phyloP scores from a whole-genome alignment of 2,888 invertebrate species.

The Acanthoscelides obtectus region DNA sequence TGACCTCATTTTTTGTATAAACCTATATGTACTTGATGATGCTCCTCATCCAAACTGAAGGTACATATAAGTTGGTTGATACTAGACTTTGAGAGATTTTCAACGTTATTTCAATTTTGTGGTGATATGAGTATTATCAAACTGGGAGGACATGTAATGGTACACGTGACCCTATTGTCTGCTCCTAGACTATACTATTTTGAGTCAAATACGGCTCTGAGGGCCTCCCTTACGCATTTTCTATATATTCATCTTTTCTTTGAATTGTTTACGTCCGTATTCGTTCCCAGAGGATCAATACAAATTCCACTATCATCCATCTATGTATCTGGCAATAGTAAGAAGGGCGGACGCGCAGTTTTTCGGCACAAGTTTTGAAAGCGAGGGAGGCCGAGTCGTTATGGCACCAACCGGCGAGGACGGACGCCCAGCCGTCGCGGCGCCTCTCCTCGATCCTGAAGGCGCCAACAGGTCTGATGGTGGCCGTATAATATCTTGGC shows the following conservation, averaged over 20 bases:
- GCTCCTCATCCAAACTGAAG: too few species aligned
- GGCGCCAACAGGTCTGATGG: neutral
- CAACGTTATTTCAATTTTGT: too few species aligned
- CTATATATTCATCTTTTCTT: neutral
- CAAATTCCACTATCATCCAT: neutral
- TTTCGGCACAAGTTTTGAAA: neutral
- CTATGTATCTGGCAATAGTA: neutral
- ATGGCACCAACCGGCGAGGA: neutral
- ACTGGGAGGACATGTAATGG: too few species aligned
- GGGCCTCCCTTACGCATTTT: neutral
- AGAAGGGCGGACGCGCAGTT: neutral
- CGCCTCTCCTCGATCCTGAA: neutral
- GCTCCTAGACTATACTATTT: too few species aligned
- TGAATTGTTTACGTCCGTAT: neutral
- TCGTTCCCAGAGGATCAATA: neutral
- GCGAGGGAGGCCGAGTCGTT: neutral
- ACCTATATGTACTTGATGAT: too few species aligned
- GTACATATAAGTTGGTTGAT: too few species aligned
- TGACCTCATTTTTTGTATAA: too few species aligned
- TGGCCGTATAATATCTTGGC: neutral
- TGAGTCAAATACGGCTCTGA: too few species aligned
- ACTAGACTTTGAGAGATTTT: too few species aligned
- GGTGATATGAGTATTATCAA: too few species aligned
- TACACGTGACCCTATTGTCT: too few species aligned
- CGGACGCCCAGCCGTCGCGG: neutral